Base-by-base conservation (phyloP, 2,888 invertebrate species). In the Colletes collaris region DNA sequence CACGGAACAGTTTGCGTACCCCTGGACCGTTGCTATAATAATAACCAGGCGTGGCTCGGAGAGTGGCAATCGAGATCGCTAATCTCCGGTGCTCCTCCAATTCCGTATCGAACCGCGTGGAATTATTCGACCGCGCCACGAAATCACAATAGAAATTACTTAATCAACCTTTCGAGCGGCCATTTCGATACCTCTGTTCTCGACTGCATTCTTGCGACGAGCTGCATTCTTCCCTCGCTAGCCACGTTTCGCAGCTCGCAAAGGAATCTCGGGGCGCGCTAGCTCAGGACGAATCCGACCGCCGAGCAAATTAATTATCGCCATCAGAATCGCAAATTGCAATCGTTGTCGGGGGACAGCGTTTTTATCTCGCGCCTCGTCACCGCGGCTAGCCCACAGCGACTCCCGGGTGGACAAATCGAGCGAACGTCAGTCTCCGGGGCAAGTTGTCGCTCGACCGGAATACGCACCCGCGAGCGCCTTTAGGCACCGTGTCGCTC, bases 401-500 rank as follows among this genome's bases (percentile, higher is more conserved):
- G 62, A 37, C 62, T 73, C 49, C 35, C 46, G 55, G 50, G 37
- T 63, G 64, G 56, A 70, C 63, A 77, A 79, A 79, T 67, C 76
- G 72, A 65, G 63, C 60, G 59, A 49, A 44, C 49, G 64, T 65
- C 53, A 40, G 46, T 53, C 60, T 65, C 10, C 16, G n/a, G 58
- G 40, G 65, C 52, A 60, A 49, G 49, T 6, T n/a, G 16, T 19
- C 13, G 10, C 10, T 40, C 11, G 44, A 27, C 56, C 50, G 55
- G 50, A 53, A 65, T 53, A 53, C 64, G 27, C 66, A 50, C 44
- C 55, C 73, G 79, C 77, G 81, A 81, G 78, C 76, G 82, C 73
- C 84, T 81, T 84, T 71, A 76, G 75, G 72, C 72, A 68, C 69
- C 77, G 69, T 86, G 89, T 88, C 86, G 84, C 82, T 67, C 79